These are phyloP conservation scores for Balaenoptera acutorostrata DNA, from an alignment of 2,113 vertebrate species.

Conservation along the genomic window DNA sequence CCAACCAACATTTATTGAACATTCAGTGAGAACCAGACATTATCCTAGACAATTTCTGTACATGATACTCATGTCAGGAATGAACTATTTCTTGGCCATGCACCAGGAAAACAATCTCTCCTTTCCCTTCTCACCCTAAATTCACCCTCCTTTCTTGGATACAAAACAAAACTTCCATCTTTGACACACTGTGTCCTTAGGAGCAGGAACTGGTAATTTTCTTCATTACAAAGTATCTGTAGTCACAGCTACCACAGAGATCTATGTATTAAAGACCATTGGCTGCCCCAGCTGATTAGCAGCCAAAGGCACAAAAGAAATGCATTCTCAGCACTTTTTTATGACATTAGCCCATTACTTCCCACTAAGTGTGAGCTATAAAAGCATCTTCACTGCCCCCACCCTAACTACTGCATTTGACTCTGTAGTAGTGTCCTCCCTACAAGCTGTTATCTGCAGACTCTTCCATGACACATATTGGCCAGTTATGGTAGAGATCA, in stretches of 20 bases:
- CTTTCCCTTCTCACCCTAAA: not conserved
- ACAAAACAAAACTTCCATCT: not conserved
- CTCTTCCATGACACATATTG: not conserved
- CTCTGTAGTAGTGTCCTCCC: not conserved
- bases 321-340: not conserved
- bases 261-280: not conserved
- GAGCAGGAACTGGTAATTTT: not conserved
- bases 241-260: not conserved
- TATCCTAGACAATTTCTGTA: not conserved
- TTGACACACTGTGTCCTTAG: not conserved
- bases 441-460: not conserved
- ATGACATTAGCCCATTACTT: not conserved
- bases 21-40: not conserved
- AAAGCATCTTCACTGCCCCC: not conserved
- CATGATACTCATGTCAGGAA: not conserved
- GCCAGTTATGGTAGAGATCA: not conserved
- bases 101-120: not conserved
- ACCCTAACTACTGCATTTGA: not conserved
- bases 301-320: constrained; percentile 18
- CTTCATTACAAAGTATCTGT: constrained; percentile 10
- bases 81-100: not conserved
- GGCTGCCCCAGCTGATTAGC: not conserved
- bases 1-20: not conserved
- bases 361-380: not conserved
- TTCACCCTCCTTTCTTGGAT: not conserved